A percentile compares a stretch with the other conserved stretches of the same genome.
phyloP scores from a whole-genome alignment of 2,888 invertebrate genomes.

The Romanomermis culicivorax region DNA sequence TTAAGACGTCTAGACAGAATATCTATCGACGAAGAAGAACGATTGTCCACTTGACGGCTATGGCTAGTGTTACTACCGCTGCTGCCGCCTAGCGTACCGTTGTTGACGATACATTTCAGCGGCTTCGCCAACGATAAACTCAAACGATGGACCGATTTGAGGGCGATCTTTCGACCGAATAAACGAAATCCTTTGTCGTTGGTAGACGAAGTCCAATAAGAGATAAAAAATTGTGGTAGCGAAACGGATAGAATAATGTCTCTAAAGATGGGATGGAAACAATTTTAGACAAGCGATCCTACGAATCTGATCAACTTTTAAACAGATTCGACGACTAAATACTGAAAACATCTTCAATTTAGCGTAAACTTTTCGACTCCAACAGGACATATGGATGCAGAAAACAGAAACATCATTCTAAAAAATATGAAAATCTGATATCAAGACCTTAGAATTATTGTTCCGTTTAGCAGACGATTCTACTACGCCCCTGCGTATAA shows the following conservation, averaged over 20 bases:
- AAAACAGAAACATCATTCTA: too few relatives aligned
- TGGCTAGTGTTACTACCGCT: not conserved
- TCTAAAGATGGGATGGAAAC: slow-evolving; percentile 37
- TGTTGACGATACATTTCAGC: not conserved
- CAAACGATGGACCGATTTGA: slow-evolving; percentile 40
- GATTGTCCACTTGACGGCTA: not conserved
- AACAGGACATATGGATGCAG: too few relatives aligned
- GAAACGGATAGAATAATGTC: slow-evolving; percentile 63
- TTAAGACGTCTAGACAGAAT: not conserved
- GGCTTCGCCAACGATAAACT: not conserved
- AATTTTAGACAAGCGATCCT: not conserved
- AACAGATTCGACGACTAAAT: too few relatives aligned
- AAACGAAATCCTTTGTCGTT: slow-evolving; percentile 75
- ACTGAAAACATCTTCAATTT: too few relatives aligned
- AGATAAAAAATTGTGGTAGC: slow-evolving; percentile 52
- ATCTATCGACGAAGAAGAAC: not conserved
- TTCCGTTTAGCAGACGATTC: too few relatives aligned
- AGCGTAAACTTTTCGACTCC: too few relatives aligned
- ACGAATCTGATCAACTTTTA: too few relatives aligned
- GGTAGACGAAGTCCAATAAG: slow-evolving; percentile 94
- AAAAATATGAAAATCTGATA: too few relatives aligned
- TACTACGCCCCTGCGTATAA: too few relatives aligned
- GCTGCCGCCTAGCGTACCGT: too few relatives aligned
- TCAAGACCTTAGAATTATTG: too few relatives aligned
- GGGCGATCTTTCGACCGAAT: slow-evolving; percentile 49